Conservation (phyloP, 1,140 invertebrate genomes). For the Zaprionus ghesquierei region DNA sequence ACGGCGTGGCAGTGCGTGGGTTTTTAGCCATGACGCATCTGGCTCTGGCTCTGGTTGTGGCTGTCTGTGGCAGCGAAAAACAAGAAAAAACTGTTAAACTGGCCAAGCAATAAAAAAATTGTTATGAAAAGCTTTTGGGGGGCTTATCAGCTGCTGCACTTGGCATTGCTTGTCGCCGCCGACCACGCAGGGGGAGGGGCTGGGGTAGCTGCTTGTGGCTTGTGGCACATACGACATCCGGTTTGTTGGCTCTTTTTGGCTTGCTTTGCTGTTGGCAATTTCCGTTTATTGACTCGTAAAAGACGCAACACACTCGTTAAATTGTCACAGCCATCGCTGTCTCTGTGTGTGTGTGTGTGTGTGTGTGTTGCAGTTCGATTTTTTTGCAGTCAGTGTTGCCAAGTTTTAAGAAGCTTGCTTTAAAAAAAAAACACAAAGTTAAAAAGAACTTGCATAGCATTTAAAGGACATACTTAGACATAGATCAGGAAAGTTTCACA, state of each 20-base stretch:
- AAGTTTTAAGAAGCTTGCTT: background rate
- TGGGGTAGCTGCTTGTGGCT: background rate
- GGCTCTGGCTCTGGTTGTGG: no score
- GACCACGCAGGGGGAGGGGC: background rate
- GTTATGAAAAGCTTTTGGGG: conserved; percentile 21
- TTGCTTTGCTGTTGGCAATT: conserved; percentile 35
- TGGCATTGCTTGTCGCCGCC: conserved; percentile 44
- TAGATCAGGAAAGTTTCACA: no score
- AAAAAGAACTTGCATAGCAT: no score
- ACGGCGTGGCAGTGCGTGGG: conserved; percentile 18
- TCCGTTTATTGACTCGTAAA: conserved; percentile 54
- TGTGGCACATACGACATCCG: conserved; percentile 48
- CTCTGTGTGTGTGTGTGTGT: background rate
- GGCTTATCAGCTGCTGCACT: conserved; percentile 42
- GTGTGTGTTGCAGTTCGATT: conserved; percentile 28
- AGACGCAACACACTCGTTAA: conserved; percentile 40
- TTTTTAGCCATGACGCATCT: conserved; percentile 36
- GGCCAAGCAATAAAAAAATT: conserved; percentile 17
- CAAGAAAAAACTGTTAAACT: conserved; percentile 19
- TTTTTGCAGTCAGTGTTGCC: conserved; percentile 3
- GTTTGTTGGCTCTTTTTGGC: conserved; percentile 39
- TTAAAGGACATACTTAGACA: no score
- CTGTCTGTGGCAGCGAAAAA: background rate
- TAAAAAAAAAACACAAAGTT: background rate
- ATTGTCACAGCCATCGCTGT: conserved; percentile 18